Percentiles rank a stretch among this genome's conserved stretches.
Conservation (phyloP, 37 sponge, comb jelly and placozoan genomes). For the Beroe ovata region DNA sequence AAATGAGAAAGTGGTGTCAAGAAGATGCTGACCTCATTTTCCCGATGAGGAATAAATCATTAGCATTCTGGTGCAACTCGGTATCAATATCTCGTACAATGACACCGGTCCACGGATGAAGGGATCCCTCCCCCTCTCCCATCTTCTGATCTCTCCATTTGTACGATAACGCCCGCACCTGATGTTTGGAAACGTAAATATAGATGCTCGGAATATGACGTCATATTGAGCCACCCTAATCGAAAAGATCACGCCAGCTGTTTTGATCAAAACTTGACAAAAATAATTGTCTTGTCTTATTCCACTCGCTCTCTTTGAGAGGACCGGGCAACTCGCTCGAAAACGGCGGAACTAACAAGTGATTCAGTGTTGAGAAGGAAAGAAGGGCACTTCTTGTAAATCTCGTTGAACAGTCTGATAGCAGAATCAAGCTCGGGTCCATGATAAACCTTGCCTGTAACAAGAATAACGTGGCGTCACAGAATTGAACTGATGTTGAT, state of each 20-base stretch:
- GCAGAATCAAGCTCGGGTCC: background rate
- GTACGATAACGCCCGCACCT: background rate
- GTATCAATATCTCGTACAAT: background rate
- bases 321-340: no score
- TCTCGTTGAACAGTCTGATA: slow-evolving; percentile 1
- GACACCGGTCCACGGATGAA: background rate
- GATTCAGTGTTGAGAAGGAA: slow-evolving; percentile 19
- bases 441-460: slow-evolving; percentile 12
- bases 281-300: no score
- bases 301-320: no score
- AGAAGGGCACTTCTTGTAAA: background rate
- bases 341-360: background rate
- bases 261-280: no score
- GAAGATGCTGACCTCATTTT: background rate
- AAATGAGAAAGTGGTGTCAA: background rate
- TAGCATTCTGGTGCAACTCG: background rate
- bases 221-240: no score
- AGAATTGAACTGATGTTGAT: no score
- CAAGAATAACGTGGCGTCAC: no score
- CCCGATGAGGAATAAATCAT: background rate
- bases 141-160: background rate
- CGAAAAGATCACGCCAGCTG: no score
- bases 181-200: background rate
- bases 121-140: background rate
- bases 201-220: background rate